Evolutionary conservation across 2,888 invertebrate genomes (phyloP), one percentile per base, ranked within the genome.

Genomic region (Steinernema scapterisci): DNA sequence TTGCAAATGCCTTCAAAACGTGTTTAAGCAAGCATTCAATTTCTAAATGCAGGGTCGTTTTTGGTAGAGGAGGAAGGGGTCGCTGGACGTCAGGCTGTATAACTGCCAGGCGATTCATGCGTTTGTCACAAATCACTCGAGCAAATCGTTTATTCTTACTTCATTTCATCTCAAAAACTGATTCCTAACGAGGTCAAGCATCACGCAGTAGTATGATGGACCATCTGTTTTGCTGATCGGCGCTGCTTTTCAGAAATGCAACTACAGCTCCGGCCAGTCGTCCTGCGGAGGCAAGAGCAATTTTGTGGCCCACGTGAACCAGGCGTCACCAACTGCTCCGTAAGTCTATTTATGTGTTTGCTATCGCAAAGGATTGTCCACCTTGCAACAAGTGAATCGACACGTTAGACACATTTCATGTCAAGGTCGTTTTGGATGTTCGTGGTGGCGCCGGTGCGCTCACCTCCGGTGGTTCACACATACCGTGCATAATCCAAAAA

Each of bases 261-360:
- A 85, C 48, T 86, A 87, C 74, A 86, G 87, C 52, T 82, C 79
- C 73, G 77, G 81, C 21, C 85, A 87, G 73, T 83, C 84, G 7
- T 79, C 82, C n/a, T 86, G 86, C 63, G 86, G 85, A 11, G 86
- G 86, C n/a, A 80, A 79, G 63, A 77, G 81, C 74, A 87, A 87
- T 73, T 86, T 86, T 72, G 86, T 86, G 21, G 77, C 86, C 13
- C 85, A 87, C 56, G 86, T 86, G 16, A 82, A 83, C 70, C 86
- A 86, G 75, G 73, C 75, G 52, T 76, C 80, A 19, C 71, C 82
- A 3, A 85, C 84, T 46, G 82, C 78, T 16, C 84, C 84, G 85
- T 85, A 45, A 81, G 83, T 81, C 51, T 5, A 63, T 63, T 27
- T 16, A 13, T 48, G 48, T 19, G 23, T 38, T 63, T 27, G 63